Evolutionary conservation across 2,797 vertebrate genomes (phyloP).

Genomic region (Onychomys leucogaster): DNA sequence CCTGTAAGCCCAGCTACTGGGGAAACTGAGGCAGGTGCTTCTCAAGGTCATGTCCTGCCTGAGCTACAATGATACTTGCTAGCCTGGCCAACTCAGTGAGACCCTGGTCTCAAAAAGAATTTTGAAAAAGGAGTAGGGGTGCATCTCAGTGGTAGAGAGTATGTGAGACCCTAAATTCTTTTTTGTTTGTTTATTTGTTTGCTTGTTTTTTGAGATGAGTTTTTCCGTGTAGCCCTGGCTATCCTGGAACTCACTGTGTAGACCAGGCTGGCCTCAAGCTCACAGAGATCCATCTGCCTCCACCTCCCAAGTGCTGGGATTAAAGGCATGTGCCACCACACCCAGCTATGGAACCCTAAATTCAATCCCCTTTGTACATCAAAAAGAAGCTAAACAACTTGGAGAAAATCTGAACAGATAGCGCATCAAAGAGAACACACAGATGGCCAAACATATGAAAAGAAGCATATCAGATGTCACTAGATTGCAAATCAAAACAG

Average conservation of each 20-base stretch:
- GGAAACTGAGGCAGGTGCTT: not conserved
- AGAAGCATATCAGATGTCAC: not conserved
- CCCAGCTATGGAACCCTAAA: not conserved
- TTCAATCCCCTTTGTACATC: not conserved
- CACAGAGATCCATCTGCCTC: not conserved
- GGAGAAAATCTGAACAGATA: not conserved
- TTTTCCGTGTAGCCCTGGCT: not conserved
- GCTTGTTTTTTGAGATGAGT: not conserved
- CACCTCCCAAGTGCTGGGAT: not conserved
- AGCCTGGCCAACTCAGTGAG: not conserved
- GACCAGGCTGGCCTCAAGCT: not conserved
- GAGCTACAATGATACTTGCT: not conserved
- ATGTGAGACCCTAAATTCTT: not conserved
- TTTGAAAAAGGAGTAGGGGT: not conserved
- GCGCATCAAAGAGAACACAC: not conserved
- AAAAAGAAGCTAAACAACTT: not conserved
- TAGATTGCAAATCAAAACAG: not conserved
- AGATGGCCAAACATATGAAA: slow-evolving; percentile 9
- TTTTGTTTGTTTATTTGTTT: not conserved
- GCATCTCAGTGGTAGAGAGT: not conserved
- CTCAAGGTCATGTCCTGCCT: not conserved
- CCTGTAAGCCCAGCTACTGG: not conserved
- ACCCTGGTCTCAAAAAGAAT: not conserved
- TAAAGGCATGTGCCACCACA: not conserved
- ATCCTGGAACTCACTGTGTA: not conserved